phyloP scores from a whole-genome alignment of 2,797 vertebrate genomes.

The Onychomys arenicola region DNA sequence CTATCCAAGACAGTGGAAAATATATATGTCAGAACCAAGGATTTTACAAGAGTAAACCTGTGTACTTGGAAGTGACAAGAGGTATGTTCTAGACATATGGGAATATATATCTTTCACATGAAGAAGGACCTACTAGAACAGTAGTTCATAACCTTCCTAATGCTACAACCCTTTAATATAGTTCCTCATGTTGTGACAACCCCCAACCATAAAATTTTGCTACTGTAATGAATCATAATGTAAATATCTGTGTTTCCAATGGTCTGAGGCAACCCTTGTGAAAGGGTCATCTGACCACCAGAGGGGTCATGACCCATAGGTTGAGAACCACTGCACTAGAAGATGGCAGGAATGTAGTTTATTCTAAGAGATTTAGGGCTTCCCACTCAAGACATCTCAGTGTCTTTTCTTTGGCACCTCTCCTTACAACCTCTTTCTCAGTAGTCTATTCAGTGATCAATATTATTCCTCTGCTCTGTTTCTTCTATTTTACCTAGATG shows the following conservation, averaged over 20 bases:
- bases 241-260: background rate
- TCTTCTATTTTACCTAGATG: background rate
- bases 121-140: background rate
- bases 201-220: background rate
- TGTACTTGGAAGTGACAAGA: slow-evolving; percentile 41
- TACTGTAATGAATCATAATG: background rate
- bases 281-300: background rate
- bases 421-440: background rate
- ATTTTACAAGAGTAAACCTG: background rate
- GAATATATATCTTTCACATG: background rate
- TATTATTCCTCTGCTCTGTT: background rate
- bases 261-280: too few species aligned
- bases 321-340: background rate
- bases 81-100: slow-evolving; percentile 59
- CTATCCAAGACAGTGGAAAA: background rate
- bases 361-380: background rate
- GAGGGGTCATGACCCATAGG: background rate
- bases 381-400: background rate
- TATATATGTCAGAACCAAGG: slow-evolving; percentile 51
- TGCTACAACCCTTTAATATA: background rate
- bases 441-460: background rate
- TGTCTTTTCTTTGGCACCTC: background rate
- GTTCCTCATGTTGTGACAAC: background rate
- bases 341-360: background rate
- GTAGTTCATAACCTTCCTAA: background rate